These are phyloP conservation scores for Montipora sp. DNA, from an alignment of 64 coral and sea anemone genomes.

Conservation along the genomic window DNA sequence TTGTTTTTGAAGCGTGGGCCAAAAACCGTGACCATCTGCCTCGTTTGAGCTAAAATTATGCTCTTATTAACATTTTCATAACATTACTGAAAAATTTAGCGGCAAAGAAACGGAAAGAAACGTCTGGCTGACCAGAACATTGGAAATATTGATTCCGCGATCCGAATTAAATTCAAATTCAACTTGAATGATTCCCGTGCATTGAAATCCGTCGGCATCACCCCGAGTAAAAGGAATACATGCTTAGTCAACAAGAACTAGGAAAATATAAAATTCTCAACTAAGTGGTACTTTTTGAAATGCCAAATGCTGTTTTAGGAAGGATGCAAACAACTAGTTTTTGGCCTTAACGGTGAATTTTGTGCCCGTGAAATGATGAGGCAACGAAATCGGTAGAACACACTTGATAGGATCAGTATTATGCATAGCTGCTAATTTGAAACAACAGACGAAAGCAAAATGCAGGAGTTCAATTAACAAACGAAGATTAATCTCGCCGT, in stretches of 20 bases:
- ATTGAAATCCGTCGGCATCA: background rate
- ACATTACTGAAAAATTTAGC: background rate
- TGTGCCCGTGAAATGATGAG: background rate
- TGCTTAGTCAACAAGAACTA: background rate
- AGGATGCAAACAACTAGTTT: too few species aligned
- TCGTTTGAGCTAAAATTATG: slow-evolving; percentile 8
- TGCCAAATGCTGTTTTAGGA: too few species aligned
- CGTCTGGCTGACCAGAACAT: background rate
- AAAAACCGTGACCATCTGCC: background rate
- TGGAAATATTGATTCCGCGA: background rate
- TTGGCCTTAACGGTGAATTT: too few species aligned
- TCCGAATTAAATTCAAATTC: background rate
- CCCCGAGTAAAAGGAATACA: background rate
- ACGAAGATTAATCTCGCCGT: too few species aligned
- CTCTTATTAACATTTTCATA: slow-evolving; percentile 18
- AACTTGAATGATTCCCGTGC: background rate
- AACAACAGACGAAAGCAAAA: background rate
- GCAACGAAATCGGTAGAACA: background rate
- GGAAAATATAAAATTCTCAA: too few species aligned
- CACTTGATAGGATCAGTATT: too few species aligned
- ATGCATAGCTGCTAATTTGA: background rate
- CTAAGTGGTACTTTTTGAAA: too few species aligned
- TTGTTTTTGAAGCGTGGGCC: background rate
- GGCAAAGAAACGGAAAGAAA: background rate
- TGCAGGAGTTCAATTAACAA: too few species aligned